phyloP scores from a whole-genome alignment of 2,888 invertebrate genomes.

The Melipona bicolor region DNA sequence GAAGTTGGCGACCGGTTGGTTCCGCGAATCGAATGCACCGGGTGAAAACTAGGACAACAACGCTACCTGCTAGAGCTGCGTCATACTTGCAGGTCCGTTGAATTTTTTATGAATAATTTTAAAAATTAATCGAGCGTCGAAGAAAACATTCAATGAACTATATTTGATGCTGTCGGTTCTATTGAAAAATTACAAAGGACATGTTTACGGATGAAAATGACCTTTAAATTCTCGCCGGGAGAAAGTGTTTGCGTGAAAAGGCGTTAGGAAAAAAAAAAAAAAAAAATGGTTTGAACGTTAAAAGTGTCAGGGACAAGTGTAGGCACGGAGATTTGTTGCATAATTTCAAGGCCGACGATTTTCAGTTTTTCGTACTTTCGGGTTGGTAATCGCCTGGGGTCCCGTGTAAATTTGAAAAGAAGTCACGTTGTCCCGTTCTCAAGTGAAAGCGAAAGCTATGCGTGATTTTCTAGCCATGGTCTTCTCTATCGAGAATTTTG shows the following conservation, averaged over 20 bases:
- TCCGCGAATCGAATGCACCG: slow-evolving; percentile 54
- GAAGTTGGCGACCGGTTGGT: slow-evolving; percentile 43
- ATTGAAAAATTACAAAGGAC: slow-evolving; percentile 17
- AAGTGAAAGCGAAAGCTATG: slow-evolving; percentile 54
- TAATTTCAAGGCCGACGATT: neutral
- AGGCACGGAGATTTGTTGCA: neutral
- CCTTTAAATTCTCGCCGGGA: slow-evolving; percentile 23
- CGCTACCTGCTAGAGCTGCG: slow-evolving; percentile 51
- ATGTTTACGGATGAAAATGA: slow-evolving; percentile 42
- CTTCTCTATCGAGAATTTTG: slow-evolving; percentile 71
- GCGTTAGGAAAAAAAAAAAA: neutral
- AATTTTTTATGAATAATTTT: slow-evolving; percentile 44
- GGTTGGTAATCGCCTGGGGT: neutral
- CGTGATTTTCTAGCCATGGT: slow-evolving; percentile 71
- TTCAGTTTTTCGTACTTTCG: neutral
- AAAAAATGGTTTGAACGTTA: neutral
- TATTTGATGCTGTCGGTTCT: neutral
- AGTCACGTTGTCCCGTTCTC: slow-evolving; percentile 33
- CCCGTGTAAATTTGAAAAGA: neutral
- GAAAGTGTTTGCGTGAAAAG: slow-evolving; percentile 9
- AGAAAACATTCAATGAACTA: slow-evolving; percentile 1
- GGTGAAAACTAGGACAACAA: slow-evolving; percentile 65
- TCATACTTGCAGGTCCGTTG: slow-evolving; percentile 47
- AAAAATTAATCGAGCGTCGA: slow-evolving; percentile 29
- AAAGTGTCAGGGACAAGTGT: too few relatives aligned